Percentiles rank a stretch among this genome's conserved stretches.
Evolutionary conservation across 2,888 invertebrate species (phyloP).

Genomic region (Drosophila kuntzei): DNA sequence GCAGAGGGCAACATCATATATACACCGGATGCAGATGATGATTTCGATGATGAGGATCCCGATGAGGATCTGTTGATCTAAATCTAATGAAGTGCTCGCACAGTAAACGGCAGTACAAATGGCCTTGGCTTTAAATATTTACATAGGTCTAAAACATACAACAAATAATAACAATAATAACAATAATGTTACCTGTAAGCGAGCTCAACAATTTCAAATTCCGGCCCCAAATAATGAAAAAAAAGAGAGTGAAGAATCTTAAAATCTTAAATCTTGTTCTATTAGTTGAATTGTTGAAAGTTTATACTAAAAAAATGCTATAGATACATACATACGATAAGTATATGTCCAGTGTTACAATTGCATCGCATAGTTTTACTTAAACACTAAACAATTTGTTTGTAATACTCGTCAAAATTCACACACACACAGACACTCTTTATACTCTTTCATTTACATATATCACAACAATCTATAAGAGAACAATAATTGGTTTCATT

Average conservation of each 20-base stretch:
- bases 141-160: conserved; percentile 19
- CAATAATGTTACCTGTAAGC: conserved; percentile 38
- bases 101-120: conserved; percentile 75
- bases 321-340: conserved; percentile 19
- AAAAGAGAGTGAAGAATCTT: conserved; percentile 26
- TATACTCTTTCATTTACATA: conserved; percentile 42
- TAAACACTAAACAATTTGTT: conserved; percentile 41
- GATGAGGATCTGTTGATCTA: conserved; percentile 93
- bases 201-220: conserved; percentile 41
- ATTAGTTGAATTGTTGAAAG: conserved; percentile 44
- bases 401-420: conserved; percentile 51
- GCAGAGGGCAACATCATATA: conserved; percentile 90
- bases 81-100: conserved; percentile 52
- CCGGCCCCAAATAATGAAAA: conserved; percentile 25
- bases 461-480: conserved; percentile 66
- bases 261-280: conserved; percentile 2
- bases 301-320: conserved; percentile 44
- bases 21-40: conserved; percentile 91
- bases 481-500: conserved; percentile 14
- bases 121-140: conserved; percentile 76
- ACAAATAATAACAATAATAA: conserved; percentile 23
- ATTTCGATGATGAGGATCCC: conserved; percentile 94
- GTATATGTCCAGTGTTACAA: conserved; percentile 48
- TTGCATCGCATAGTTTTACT: conserved; percentile 60
- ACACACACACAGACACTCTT: conserved; percentile 19